Conservation (phyloP, 2,797 vertebrate species). For the Poeciliopsis turneri region DNA sequence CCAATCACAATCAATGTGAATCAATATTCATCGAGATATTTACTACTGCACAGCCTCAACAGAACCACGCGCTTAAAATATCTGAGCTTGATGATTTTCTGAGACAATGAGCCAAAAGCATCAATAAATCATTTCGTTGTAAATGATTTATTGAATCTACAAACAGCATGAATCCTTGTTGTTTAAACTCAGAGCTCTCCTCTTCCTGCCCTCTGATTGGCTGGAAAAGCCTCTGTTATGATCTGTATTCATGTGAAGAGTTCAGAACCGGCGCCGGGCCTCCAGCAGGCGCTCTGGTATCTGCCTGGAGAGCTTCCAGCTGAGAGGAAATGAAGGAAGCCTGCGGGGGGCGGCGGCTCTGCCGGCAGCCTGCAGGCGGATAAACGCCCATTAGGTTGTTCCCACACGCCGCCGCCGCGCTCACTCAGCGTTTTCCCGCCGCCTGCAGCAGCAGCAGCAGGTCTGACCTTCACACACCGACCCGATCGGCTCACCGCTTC, state of each 20-base stretch:
- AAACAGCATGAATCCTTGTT: background rate
- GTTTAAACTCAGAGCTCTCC: background rate
- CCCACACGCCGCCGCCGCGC: constrained; percentile 40
- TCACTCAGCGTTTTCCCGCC: constrained; percentile 68
- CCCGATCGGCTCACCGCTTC: background rate
- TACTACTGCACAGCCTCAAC: background rate
- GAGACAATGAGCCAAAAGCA: background rate
- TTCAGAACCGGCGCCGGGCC: background rate
- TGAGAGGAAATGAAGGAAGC: constrained; percentile 49
- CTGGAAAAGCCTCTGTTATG: background rate
- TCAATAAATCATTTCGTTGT: background rate
- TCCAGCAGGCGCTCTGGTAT: constrained; percentile 16
- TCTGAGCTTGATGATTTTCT: no score
- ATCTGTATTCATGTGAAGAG: background rate
- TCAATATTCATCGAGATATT: background rate
- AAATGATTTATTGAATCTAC: background rate
- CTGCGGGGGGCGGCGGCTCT: constrained; percentile 48
- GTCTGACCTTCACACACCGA: constrained; percentile 52
- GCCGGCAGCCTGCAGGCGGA: constrained; percentile 51
- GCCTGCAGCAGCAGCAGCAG: constrained; percentile 21
- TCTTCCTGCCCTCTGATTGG: background rate
- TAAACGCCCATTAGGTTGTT: constrained; percentile 63
- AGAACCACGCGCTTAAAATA: background rate
- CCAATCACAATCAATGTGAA: background rate
- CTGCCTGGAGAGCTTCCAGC: constrained; percentile 39